Percentiles rank a stretch among this genome's conserved stretches.
Evolutionary conservation across 2,113 vertebrate species (phyloP).

Genomic region (Pteronura brasiliensis): DNA sequence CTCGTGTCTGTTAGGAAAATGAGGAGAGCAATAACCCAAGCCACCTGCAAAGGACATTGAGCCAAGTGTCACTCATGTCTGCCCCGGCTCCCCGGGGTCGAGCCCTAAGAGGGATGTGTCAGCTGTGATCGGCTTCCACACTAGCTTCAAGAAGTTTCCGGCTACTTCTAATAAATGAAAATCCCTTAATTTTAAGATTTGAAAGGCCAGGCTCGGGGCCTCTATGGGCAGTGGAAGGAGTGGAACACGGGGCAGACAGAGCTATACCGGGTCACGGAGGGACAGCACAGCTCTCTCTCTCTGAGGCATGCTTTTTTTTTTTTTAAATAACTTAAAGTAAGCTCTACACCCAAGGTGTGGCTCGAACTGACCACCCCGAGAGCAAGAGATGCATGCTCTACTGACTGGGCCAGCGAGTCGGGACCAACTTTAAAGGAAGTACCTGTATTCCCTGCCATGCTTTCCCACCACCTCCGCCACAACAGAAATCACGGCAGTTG

Average conservation of each 20-base stretch:
- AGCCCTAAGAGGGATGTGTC: not conserved
- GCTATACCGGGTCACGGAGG: rapidly evolving
- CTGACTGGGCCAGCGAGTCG: not conserved
- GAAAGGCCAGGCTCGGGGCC: not conserved
- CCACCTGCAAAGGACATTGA: slow-evolving; percentile 6
- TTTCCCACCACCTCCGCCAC: not conserved
- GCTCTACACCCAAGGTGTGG: not conserved
- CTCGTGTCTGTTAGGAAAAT: slow-evolving; percentile 58
- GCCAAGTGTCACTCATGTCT: not conserved
- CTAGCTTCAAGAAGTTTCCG: not conserved
- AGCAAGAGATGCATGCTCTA: not conserved
- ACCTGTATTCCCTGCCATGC: too few relatives aligned
- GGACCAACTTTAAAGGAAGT: not conserved
- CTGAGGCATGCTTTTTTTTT: not conserved
- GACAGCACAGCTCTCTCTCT: not conserved
- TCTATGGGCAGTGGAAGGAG: not conserved
- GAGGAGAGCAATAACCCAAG: slow-evolving; percentile 34
- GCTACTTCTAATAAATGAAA: slow-evolving; percentile 52
- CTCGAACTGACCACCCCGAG: not conserved
- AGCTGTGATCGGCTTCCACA: not conserved
- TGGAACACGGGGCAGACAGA: rapidly evolving
- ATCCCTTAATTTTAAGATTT: not conserved
- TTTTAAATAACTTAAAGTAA: not conserved
- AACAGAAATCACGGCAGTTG: not conserved
- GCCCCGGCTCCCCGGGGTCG: not conserved